These are phyloP conservation scores for Polypterus bichir DNA, from an alignment of 2,113 vertebrate genomes.

Conservation along the genomic window DNA sequence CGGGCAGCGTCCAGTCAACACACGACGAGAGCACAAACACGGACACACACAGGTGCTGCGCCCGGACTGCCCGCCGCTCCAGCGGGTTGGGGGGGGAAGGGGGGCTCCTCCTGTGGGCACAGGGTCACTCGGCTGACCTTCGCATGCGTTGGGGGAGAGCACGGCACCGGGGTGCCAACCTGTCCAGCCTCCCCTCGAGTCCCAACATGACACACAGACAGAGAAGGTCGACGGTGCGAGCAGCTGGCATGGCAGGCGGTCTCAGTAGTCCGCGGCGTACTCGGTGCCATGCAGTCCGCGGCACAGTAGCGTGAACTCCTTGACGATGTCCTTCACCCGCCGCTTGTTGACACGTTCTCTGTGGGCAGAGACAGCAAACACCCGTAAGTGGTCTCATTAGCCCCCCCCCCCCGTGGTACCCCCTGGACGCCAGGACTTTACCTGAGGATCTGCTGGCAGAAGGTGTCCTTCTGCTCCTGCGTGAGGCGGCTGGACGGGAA, in stretches of 20 bases:
- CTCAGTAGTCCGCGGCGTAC: constrained; percentile 95
- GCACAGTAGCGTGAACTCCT: constrained; percentile 92
- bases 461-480: constrained; percentile 80
- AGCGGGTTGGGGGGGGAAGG: no score
- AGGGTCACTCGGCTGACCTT: no score
- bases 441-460: constrained; percentile 94
- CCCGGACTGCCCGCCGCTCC: no score
- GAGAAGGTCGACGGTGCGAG: constrained; percentile 40
- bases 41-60: no score
- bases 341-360: constrained; percentile 97
- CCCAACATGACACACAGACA: constrained; percentile 6
- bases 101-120: no score
- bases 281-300: constrained; percentile 93
- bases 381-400: not conserved
- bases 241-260: constrained; percentile 4
- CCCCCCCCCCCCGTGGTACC: not conserved
- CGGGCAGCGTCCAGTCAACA: no score
- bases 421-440: constrained; percentile 25
- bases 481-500: constrained; percentile 83
- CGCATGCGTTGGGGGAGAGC: not conserved
- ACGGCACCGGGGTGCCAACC: constrained; percentile 12
- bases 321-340: constrained; percentile 92
- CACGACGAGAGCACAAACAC: no score
- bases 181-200: constrained; percentile 4
- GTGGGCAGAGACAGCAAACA: constrained; percentile 8